phyloP scores from a whole-genome alignment of 2,888 invertebrate species.

The Tubulanus polymorphus region DNA sequence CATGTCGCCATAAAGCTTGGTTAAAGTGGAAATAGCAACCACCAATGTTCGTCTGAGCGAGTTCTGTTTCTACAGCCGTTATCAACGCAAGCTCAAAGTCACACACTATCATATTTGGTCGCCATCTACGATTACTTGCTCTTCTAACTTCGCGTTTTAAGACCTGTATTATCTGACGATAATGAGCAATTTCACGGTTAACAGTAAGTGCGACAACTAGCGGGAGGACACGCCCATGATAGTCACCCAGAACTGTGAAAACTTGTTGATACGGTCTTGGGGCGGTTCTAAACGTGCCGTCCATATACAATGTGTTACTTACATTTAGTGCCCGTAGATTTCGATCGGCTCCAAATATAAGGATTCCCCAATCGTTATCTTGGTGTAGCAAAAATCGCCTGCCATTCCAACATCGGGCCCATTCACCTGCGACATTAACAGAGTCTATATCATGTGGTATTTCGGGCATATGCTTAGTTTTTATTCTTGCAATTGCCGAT shows the following conservation, averaged over 20 bases:
- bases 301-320: not conserved
- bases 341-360: not conserved
- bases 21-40: conserved; percentile 5
- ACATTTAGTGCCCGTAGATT: not conserved
- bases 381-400: not conserved
- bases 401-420: not conserved
- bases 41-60: not conserved
- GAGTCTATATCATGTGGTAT: not conserved
- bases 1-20: not conserved
- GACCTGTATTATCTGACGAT: not conserved
- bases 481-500: not conserved
- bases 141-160: not conserved
- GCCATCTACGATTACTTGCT: not conserved
- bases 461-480: not conserved
- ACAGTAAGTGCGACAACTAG: not conserved
- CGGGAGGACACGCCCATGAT: not conserved
- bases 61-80: conserved; percentile 2
- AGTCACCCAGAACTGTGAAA: not conserved
- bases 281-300: not conserved
- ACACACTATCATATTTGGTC: not conserved
- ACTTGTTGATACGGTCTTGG: not conserved
- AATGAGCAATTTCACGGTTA: not conserved
- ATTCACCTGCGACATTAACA: not conserved
- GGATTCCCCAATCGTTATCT: conserved; percentile 4
- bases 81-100: conserved; percentile 4